phyloP scores from a whole-genome alignment of 2,113 vertebrate genomes.

The Taurulus bubalis region DNA sequence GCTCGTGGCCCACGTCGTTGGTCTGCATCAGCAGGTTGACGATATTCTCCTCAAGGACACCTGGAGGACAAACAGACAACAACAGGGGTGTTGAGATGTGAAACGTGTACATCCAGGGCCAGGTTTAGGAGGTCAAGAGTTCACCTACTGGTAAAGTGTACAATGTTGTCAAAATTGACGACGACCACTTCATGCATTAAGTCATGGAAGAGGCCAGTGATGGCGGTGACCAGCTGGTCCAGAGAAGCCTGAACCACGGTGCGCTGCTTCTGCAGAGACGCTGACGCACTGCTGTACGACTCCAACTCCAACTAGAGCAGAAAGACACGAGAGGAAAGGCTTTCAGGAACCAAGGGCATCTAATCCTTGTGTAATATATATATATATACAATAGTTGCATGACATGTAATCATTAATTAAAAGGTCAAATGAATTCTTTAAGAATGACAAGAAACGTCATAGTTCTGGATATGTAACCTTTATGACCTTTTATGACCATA shows the following conservation, averaged over 20 bases:
- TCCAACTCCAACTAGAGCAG: neutral
- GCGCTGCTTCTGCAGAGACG: neutral
- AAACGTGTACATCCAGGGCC: neutral
- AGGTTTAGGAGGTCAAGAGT: neutral
- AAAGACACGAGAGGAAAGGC: neutral
- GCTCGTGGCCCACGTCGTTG: neutral
- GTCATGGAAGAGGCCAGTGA: neutral
- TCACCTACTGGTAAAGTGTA: neutral
- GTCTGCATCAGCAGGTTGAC: neutral
- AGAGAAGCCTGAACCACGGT: neutral
- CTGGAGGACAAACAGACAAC: neutral
- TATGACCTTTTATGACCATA: too few species aligned
- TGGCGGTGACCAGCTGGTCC: neutral
- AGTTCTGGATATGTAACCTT: neutral
- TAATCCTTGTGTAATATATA: neutral
- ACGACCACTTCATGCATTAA: neutral
- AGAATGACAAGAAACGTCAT: neutral
- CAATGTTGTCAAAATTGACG: neutral
- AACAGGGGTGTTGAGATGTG: neutral
- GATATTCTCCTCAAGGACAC: conserved; percentile 9
- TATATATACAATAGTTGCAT: neutral
- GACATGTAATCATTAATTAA: too few species aligned
- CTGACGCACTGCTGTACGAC: neutral
- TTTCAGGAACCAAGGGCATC: neutral
- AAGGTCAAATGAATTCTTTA: neutral